Conservation (phyloP, 2,113 vertebrate genomes). For the Corythaeola cristata region DNA sequence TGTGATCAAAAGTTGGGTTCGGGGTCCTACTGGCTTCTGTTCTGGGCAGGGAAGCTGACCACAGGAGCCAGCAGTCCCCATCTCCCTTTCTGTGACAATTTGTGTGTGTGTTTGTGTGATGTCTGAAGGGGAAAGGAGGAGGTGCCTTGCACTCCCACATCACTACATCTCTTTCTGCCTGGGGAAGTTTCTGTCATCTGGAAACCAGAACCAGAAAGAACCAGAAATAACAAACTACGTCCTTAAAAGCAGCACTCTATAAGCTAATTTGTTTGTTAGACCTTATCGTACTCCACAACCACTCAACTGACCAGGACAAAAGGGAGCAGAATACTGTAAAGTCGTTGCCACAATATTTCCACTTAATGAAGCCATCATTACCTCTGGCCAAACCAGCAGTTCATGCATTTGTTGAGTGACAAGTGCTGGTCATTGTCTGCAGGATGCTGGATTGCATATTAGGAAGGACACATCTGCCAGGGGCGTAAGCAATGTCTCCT, state of each 20-base stretch:
- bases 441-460: background rate
- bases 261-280: background rate
- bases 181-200: too few relatives aligned
- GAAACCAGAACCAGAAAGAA: background rate
- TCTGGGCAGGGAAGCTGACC: too few relatives aligned
- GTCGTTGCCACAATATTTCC: background rate
- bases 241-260: background rate
- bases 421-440: background rate
- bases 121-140: too few relatives aligned
- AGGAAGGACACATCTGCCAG: background rate
- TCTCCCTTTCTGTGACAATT: too few relatives aligned
- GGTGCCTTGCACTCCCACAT: too few relatives aligned
- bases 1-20: too few relatives aligned
- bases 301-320: background rate
- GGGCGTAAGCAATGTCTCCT: background rate
- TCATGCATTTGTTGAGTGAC: background rate
- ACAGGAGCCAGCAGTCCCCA: too few relatives aligned
- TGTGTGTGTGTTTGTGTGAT: too few relatives aligned
- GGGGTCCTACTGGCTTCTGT: too few relatives aligned
- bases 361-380: background rate
- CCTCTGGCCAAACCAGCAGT: background rate
- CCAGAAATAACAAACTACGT: background rate
- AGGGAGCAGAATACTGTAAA: background rate
- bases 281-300: background rate
- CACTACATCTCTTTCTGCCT: too few relatives aligned